Percentiles rank a stretch among this genome's conserved stretches.
phyloP scores from a whole-genome alignment of 2,888 invertebrate genomes.

The Nasonovia ribisnigri region DNA sequence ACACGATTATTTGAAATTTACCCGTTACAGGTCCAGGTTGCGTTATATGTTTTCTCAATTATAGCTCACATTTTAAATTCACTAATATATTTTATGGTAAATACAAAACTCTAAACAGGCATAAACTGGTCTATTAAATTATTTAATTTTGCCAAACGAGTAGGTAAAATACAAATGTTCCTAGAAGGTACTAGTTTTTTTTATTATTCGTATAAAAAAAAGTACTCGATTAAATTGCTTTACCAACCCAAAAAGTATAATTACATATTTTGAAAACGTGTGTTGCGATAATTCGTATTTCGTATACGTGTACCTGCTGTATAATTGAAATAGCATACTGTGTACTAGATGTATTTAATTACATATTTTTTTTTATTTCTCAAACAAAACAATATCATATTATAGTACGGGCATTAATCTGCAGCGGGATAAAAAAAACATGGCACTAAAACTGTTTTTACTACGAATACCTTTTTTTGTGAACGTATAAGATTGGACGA shows the following conservation, averaged over 20 bases:
- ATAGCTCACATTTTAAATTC: background rate
- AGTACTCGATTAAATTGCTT: background rate
- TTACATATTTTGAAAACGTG: constrained; percentile 17
- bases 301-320: background rate
- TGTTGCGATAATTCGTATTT: constrained; percentile 11
- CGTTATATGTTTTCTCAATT: background rate
- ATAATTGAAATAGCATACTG: background rate
- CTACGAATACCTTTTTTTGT: background rate
- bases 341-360: background rate
- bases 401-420: background rate
- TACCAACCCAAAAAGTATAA: background rate
- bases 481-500: no score
- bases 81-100: background rate
- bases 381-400: background rate
- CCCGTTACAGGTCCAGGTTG: background rate
- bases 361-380: constrained; percentile 10
- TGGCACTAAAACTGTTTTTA: background rate
- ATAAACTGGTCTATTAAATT: background rate
- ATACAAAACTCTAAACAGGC: background rate
- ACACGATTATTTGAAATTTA: background rate
- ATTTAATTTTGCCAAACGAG: background rate
- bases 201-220: background rate
- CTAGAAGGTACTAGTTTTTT: background rate
- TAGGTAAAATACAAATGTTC: background rate
- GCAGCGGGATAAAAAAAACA: background rate